Percentiles rank a stretch among this genome's conserved stretches.
Conservation (phyloP, 2,888 invertebrate genomes). For the Drosophila affinis region DNA sequence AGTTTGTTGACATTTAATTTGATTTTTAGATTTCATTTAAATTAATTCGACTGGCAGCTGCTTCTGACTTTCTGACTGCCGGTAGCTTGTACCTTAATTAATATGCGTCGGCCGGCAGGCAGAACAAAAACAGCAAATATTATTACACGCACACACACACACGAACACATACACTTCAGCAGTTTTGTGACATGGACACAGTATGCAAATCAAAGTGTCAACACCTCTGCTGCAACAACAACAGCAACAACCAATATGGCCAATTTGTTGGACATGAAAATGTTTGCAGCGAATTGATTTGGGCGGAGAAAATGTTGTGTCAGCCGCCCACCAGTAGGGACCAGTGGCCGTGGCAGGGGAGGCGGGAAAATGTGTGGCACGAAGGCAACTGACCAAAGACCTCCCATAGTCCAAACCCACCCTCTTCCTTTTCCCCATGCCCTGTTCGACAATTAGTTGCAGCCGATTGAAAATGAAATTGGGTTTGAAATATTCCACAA, state of each 20-base stretch:
- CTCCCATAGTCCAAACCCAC: constrained; percentile 7
- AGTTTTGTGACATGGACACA: constrained; percentile 11
- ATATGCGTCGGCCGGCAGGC: constrained; percentile 59
- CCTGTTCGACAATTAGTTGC: constrained; percentile 40
- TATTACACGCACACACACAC: constrained; percentile 9
- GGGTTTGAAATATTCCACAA: constrained; percentile 54
- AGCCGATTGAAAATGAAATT: constrained; percentile 61
- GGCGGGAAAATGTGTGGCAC: not conserved
- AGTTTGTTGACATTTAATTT: constrained; percentile 79
- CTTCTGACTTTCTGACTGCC: constrained; percentile 25
- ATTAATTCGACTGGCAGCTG: constrained; percentile 76
- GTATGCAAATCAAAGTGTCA: constrained; percentile 69
- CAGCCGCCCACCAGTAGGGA: constrained; percentile 35
- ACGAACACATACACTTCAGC: not conserved
- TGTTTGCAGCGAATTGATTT: constrained; percentile 50
- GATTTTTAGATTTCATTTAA: constrained; percentile 73
- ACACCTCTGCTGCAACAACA: constrained; percentile 50
- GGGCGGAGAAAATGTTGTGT: constrained; percentile 49
- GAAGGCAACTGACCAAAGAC: not conserved
- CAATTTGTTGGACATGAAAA: constrained; percentile 63
- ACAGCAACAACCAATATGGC: constrained; percentile 53
- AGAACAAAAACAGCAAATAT: constrained; percentile 27
- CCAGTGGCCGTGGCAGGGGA: constrained; percentile 1
- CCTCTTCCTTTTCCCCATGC: not conserved
- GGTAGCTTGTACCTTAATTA: constrained; percentile 66